phyloP scores from a whole-genome alignment of 2,888 invertebrate genomes.

The Phoenoteleia sp. region DNA sequence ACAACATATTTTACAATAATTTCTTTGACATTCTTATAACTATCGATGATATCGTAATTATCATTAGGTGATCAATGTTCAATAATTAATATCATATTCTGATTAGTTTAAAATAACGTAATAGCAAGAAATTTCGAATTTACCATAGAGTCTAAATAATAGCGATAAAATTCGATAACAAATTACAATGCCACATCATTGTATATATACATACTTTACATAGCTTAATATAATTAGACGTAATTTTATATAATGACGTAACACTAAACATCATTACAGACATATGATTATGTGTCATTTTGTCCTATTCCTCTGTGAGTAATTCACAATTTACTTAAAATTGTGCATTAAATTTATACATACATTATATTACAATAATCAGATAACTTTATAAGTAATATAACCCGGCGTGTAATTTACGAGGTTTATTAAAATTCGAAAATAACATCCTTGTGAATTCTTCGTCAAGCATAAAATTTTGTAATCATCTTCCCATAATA shows the following conservation, averaged over 20 bases:
- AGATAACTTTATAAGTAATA: constrained; percentile 27
- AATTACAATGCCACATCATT: constrained; percentile 27
- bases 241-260: constrained; percentile 53
- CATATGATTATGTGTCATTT: constrained; percentile 58
- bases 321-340: constrained; percentile 50
- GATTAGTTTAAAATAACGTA: no score
- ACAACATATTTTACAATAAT: no score
- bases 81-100: no score
- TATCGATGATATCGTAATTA: no score
- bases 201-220: constrained; percentile 39
- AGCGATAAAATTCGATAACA: constrained; percentile 29
- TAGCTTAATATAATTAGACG: constrained; percentile 44
- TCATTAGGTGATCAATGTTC: no score
- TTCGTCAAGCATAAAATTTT: constrained; percentile 9
- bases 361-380: constrained; percentile 48
- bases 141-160: no score
- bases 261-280: constrained; percentile 51
- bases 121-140: no score
- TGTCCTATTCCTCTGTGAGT: constrained; percentile 7
- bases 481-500: neutral
- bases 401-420: constrained; percentile 38
- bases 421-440: constrained; percentile 35
- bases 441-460: constrained; percentile 22
- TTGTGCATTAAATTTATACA: constrained; percentile 49
- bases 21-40: no score